Conservation (phyloP, 2,113 vertebrate genomes). For the Spea bombifrons region DNA sequence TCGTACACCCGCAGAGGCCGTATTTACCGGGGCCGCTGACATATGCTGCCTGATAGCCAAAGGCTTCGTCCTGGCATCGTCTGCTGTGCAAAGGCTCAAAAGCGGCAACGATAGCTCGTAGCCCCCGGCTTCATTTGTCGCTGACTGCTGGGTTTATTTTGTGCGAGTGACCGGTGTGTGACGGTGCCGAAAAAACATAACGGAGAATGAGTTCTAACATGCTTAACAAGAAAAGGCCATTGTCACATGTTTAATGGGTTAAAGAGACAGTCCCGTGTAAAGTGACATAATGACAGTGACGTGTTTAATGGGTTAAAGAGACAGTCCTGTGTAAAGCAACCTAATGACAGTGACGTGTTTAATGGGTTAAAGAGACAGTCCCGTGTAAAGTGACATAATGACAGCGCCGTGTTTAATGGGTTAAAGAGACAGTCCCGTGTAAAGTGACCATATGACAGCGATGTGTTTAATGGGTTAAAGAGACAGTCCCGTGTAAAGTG, state of each 20-base stretch:
- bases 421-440: neutral
- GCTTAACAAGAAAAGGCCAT: too few species aligned
- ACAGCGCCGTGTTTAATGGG: neutral
- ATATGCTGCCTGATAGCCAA: neutral
- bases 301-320: neutral
- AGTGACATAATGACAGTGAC: neutral
- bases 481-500: too few species aligned
- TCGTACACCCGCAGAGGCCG: neutral
- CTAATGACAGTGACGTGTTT: neutral
- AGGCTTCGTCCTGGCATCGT: neutral
- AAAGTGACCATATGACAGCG: too few species aligned
- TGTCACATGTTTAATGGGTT: too few species aligned
- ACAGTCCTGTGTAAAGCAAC: neutral
- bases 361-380: neutral
- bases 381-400: neutral
- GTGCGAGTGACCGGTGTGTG: neutral
- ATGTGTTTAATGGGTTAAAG: too few species aligned
- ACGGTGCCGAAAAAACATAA: too few species aligned
- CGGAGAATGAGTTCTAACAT: too few species aligned
- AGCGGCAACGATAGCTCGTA: neutral
- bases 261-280: too few species aligned
- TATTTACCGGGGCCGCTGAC: neutral
- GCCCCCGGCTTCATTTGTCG: neutral
- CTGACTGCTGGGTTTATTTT: neutral
- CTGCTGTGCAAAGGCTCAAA: neutral